phyloP scores from a whole-genome alignment of 2,888 invertebrate genomes.

The Stenolophus ochropezus region DNA sequence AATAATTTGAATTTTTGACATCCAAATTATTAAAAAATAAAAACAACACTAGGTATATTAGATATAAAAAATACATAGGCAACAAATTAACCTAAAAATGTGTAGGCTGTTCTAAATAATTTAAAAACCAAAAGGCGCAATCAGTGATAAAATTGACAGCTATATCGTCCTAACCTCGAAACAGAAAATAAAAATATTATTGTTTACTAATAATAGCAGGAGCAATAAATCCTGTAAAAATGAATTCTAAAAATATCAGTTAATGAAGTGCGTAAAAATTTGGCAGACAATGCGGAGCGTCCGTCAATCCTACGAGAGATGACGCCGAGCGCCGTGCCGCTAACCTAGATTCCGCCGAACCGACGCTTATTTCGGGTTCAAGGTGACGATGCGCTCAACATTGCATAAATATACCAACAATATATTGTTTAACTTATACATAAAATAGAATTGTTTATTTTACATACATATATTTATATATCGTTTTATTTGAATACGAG shows the following conservation, averaged over 20 bases:
- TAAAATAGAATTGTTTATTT: conserved; percentile 14
- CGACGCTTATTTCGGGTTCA: conserved; percentile 21
- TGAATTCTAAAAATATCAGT: not conserved
- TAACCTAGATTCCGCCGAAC: conserved; percentile 15
- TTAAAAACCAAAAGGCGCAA: not conserved
- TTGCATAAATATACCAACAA: not conserved
- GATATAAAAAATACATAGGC: too few species aligned
- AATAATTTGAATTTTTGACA: too few species aligned
- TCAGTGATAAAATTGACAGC: not conserved
- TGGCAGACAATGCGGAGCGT: not conserved
- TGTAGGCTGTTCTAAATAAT: too few species aligned
- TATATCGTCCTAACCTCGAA: conserved; percentile 15
- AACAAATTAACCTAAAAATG: too few species aligned
- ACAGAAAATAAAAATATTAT: conserved; percentile 8
- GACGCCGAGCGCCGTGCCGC: not conserved
- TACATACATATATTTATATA: not conserved
- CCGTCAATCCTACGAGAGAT: not conserved
- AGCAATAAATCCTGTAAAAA: not conserved
- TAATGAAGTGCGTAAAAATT: conserved; percentile 4
- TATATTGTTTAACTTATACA: not conserved
- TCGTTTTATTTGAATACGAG: not conserved
- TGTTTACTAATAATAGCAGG: not conserved
- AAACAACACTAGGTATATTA: too few species aligned
- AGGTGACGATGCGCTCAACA: conserved; percentile 2
- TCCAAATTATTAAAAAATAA: too few species aligned